These are phyloP conservation scores for Jacana jacana DNA, from an alignment of 2,113 vertebrate genomes.

Conservation along the genomic window DNA sequence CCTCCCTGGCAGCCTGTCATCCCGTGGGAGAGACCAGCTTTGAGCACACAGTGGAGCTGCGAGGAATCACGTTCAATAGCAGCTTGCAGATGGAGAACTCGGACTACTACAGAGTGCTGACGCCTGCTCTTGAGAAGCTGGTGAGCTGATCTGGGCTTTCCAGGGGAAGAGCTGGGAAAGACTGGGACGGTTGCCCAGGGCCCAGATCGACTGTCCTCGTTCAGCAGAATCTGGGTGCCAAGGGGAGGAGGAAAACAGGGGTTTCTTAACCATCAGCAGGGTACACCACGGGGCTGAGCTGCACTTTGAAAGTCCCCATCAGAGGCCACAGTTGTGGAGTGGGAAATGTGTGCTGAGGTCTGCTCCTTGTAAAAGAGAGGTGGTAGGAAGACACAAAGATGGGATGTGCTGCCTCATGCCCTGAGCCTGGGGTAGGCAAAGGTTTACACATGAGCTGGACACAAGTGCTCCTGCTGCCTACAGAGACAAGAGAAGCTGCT, in stretches of 20 bases:
- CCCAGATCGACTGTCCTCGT: not conserved
- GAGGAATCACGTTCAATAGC: slow-evolving; percentile 78
- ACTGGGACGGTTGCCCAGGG: not conserved
- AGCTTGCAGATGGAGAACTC: slow-evolving; percentile 77
- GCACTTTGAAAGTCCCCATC: accelerated
- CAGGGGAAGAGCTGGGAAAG: not conserved
- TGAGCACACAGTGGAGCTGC: slow-evolving; percentile 81
- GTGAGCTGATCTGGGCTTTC: slow-evolving; percentile 60
- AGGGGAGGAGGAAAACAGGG: not conserved
- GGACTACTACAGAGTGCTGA: slow-evolving; percentile 76
- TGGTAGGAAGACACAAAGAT: not conserved
- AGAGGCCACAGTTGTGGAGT: not conserved
- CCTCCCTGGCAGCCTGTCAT: slow-evolving; percentile 60
- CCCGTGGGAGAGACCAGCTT: slow-evolving; percentile 17
- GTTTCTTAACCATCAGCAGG: not conserved
- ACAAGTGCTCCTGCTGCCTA: not conserved
- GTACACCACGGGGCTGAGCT: not conserved
- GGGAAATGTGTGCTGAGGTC: not conserved
- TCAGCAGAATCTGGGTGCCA: not conserved
- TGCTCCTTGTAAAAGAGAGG: not conserved
- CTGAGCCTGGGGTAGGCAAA: not conserved
- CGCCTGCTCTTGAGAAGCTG: slow-evolving; percentile 80
- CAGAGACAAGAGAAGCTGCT: not conserved
- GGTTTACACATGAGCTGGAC: not conserved
- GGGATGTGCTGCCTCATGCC: not conserved